These are phyloP conservation scores for Parnassius glacialis DNA, from an alignment of 2,888 invertebrate genomes.

Conservation along the genomic window DNA sequence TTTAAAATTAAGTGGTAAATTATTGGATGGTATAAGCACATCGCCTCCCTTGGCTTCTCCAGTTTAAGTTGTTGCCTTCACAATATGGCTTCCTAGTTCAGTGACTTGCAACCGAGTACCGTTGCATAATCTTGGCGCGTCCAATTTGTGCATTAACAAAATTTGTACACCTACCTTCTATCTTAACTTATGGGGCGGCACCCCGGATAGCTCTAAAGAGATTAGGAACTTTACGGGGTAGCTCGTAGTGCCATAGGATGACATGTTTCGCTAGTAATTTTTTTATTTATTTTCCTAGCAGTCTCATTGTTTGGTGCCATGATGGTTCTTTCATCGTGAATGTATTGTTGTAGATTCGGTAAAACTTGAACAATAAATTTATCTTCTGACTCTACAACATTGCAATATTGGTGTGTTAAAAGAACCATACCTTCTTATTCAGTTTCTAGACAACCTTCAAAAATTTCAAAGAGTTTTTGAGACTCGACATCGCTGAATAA, in stretches of 20 bases:
- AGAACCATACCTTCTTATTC: background rate
- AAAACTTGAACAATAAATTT: background rate
- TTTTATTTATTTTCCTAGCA: background rate
- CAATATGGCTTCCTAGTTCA: constrained; percentile 29
- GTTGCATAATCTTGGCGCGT: constrained; percentile 34
- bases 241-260: background rate
- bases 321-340: background rate
- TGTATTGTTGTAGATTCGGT: background rate
- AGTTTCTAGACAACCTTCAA: background rate
- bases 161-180: constrained; percentile 26
- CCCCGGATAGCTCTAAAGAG: constrained; percentile 9
- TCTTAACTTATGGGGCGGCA: constrained; percentile 33
- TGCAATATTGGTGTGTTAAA: background rate
- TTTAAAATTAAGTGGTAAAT: no score
- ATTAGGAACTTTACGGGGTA: constrained; percentile 29
- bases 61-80: constrained; percentile 26
- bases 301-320: no score
- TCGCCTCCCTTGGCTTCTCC: constrained; percentile 36
- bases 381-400: background rate
- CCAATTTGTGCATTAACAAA: constrained; percentile 33
- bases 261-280: background rate
- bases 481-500: background rate
- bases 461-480: background rate
- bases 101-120: constrained; percentile 30
- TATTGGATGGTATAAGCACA: constrained; percentile 28